Conservation (phyloP, 2,888 invertebrate species). For the Polyommatus icarus region DNA sequence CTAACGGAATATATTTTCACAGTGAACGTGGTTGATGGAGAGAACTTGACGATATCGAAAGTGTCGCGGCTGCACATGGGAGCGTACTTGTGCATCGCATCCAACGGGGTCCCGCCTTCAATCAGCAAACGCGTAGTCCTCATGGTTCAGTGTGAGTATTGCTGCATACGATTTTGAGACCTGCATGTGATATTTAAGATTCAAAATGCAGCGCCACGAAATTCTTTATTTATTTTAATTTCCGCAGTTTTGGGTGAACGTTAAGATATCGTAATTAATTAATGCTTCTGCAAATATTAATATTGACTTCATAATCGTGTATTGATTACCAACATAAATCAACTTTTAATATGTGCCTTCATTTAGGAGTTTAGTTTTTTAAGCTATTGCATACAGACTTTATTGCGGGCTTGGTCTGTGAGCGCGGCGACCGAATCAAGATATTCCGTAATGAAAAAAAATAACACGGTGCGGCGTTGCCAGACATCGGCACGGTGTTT, state of each 20-base stretch:
- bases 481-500: too few relatives aligned
- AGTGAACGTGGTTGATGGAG: constrained; percentile 95
- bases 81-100: constrained; percentile 94
- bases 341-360: too few relatives aligned
- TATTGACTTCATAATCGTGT: neutral
- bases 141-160: constrained; percentile 89
- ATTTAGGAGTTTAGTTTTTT: too few relatives aligned
- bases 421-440: too few relatives aligned
- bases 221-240: neutral
- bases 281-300: neutral
- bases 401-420: too few relatives aligned
- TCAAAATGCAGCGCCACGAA: neutral
- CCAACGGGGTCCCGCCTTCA: constrained; percentile 94
- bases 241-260: neutral
- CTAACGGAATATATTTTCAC: constrained; percentile 33
- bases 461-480: too few relatives aligned
- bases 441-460: too few relatives aligned
- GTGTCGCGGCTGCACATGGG: constrained; percentile 96
- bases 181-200: neutral
- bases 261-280: neutral
- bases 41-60: constrained; percentile 91
- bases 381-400: too few relatives aligned
- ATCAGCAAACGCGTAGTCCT: constrained; percentile 92
- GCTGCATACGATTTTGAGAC: neutral
- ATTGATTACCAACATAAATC: too few relatives aligned